Base-by-base conservation (phyloP, 2,113 vertebrate genomes). In the Phylloscopus trochilus region DNA sequence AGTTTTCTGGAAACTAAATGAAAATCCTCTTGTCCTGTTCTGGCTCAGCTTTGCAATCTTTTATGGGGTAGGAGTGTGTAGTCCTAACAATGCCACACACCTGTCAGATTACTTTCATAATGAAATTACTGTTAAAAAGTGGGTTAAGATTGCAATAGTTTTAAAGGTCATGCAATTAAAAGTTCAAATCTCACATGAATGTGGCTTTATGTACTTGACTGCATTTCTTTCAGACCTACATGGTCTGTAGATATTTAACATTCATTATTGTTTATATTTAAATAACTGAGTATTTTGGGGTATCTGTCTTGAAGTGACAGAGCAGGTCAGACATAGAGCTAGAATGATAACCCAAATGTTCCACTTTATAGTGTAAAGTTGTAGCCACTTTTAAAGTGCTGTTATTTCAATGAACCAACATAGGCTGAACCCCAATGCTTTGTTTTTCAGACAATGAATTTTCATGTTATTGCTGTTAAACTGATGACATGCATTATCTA, bases 401-500 rank as follows among this genome's bases (percentile, higher is more conserved):
- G 2, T 60, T 60, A 13, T 78, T 91, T 75, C 66, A 37, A 35
- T 84, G 49, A 89, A 46, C 13, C 47, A 56, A 24, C 31, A 24
- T 18, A 26, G 8, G 10, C 59, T 73, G 46, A 87, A 87, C 27
- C 30, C 70, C 5, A 6, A 39, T 63, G 26, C 31, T 73, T 92
- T 55, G 20, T 78, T 91, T 72, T 62, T 73, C 83, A 90, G 55
- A 72, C 74, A 84, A 88, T 73, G 76, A 87, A 80, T 76, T 64
- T 92, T 90, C 81, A 52, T 80, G 53, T 78, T 60, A 78, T 41
- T 92, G 39, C 53, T 84, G 73, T 79, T 89, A 91, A 95, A 92
- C 74, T 19, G 28, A 85, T 58, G 24, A 82, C 58, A 73, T 91
- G 62, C 80, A 84, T 83, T 55, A 85, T 82, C 72, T 78, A 88